Percentiles rank a stretch among this genome's conserved stretches.
Conservation (phyloP, 1,140 invertebrate species). For the Lordiphosa clarofinis region DNA sequence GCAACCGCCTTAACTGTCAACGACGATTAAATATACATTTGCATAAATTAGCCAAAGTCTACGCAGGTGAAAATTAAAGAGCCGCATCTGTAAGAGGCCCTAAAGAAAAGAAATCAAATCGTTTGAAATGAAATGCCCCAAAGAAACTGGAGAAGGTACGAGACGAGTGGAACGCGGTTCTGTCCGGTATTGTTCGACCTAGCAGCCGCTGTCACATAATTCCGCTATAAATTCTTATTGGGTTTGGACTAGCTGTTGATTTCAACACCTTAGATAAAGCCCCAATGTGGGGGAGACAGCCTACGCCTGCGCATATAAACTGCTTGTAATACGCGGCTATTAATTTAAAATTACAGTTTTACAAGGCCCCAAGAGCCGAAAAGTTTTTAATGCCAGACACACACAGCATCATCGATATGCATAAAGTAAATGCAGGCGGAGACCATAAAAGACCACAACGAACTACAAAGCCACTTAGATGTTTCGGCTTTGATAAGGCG, state of each 20-base stretch:
- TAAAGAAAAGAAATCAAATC: conserved; percentile 65
- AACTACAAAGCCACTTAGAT: conserved; percentile 69
- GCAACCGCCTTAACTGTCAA: conserved; percentile 73
- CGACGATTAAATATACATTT: conserved; percentile 78
- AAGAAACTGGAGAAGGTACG: conserved; percentile 38
- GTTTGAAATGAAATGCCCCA: conserved; percentile 23
- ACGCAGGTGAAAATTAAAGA: conserved; percentile 69
- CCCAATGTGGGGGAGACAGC: conserved; percentile 38
- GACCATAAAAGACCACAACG: conserved; percentile 54
- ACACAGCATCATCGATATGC: conserved; percentile 72
- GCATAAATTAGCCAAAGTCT: conserved; percentile 70
- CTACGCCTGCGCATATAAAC: conserved; percentile 73
- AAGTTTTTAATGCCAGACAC: conserved; percentile 61
- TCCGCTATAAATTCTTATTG: conserved; percentile 78
- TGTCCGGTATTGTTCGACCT: conserved; percentile 33
- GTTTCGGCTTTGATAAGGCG: conserved; percentile 67
- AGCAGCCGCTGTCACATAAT: conserved; percentile 75
- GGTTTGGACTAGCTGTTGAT: conserved; percentile 78
- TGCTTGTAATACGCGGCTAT: conserved; percentile 76
- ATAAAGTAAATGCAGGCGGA: conserved; percentile 52
- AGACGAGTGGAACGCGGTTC: conserved; percentile 22
- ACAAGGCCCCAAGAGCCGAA: conserved; percentile 39
- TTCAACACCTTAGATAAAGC: conserved; percentile 68
- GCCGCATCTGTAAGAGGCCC: conserved; percentile 25
- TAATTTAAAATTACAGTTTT: conserved; percentile 78